Conservation (phyloP, 1,140 invertebrate genomes). For the Neodiprion virginianus region DNA sequence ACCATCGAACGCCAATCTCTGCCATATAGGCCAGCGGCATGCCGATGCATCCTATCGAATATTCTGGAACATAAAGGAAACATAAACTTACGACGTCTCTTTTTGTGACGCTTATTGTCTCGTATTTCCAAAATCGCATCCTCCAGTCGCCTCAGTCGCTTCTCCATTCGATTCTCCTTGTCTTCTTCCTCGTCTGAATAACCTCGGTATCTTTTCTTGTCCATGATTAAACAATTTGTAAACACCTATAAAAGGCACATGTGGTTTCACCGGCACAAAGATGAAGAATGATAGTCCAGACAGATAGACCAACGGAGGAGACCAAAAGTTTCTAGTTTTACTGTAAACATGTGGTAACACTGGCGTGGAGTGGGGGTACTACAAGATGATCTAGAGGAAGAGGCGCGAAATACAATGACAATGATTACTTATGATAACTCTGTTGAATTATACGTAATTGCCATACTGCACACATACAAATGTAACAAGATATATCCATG, state of each 20-base stretch:
- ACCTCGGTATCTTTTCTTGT: slow-evolving; percentile 11
- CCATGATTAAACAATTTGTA: slow-evolving; percentile 12
- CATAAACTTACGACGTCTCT: slow-evolving; percentile 16
- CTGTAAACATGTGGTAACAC: too few relatives aligned
- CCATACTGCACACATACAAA: too few relatives aligned
- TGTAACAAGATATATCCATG: too few relatives aligned
- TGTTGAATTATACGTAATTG: too few relatives aligned
- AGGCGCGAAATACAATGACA: neutral
- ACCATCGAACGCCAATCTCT: slow-evolving; percentile 7
- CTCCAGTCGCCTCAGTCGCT: slow-evolving; percentile 12
- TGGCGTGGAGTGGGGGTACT: too few relatives aligned
- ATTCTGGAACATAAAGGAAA: neutral
- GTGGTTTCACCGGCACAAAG: slow-evolving; percentile 15
- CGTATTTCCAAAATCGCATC: slow-evolving; percentile 8
- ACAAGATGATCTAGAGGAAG: neutral
- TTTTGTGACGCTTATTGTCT: slow-evolving; percentile 14
- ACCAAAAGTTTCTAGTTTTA: too few relatives aligned
- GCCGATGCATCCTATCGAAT: neutral
- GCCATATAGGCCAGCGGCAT: neutral
- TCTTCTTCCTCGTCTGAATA: slow-evolving; percentile 6
- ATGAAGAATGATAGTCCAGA: neutral
- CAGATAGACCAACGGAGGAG: too few relatives aligned
- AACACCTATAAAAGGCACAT: neutral
- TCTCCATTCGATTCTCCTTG: slow-evolving; percentile 14
- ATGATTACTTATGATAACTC: too few relatives aligned